Base-by-base conservation (phyloP, 2,113 vertebrate genomes). In the Malurus elegans region DNA sequence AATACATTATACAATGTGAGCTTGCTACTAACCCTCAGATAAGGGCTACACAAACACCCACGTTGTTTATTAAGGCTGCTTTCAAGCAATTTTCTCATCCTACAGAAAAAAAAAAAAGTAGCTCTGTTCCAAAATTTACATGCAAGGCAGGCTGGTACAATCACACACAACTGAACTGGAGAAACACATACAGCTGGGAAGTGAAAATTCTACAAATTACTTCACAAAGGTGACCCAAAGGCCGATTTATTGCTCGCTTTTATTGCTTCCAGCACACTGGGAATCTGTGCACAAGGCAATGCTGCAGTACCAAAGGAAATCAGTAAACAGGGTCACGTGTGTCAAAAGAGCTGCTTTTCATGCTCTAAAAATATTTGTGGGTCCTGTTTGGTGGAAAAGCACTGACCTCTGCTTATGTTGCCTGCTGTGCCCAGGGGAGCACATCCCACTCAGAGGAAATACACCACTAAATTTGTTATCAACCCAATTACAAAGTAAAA, bases 221-320 rank as follows among this genome's bases (percentile, higher is more conserved):
- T 64, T 64, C 48, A 19, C 13, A 47, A 96, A 90, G 88, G 82
- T 94, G 93, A 93, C 95, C 79, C 72, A 86, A 84, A 79, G 72
- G 57, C 79, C 4, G 0, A 88, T 60, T 93, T 86, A 88, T 60
- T 80, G 87, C 75, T 67, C 12, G 14, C 71, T 79, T 74, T 70
- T 83, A 70, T 54, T 90, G 92, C 94, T 93, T 64, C 61, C 88
- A 93, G 90, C 25, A 1, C 51, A 12, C 47, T 84, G 86, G 72
- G 91, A 90, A 93, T 69, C 86, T 47, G 44, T 25, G 82, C 93
- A 85, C 76, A n/a, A 8, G 57, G 71, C 56, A 90, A 28, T 31
- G 24, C 67, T 94, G 88, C 62, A 87, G 71, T 20, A 48, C 79
- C 69, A 74, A 78, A 53, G 75, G 92, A 54, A 91, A 92, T 70